Conservation (phyloP, 2,888 invertebrate genomes). For the Eristalinus aeneus region DNA sequence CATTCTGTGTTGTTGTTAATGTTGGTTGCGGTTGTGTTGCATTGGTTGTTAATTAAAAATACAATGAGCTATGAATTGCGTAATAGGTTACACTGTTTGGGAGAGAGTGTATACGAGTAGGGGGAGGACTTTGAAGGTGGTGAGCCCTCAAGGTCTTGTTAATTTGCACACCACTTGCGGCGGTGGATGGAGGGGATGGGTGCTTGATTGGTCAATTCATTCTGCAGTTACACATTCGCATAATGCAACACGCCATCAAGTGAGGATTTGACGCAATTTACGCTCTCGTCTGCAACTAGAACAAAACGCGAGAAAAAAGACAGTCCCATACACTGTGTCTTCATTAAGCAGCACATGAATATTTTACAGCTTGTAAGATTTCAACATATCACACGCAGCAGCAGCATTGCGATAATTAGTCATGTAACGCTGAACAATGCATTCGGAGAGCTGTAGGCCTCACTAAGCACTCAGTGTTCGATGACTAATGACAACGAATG, state of each 20-base stretch:
- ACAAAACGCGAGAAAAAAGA: too few species aligned
- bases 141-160: background rate
- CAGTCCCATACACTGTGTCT: background rate
- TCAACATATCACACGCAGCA: background rate
- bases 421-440: background rate
- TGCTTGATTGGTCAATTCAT: background rate
- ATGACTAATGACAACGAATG: background rate
- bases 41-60: slow-evolving; percentile 24
- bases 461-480: background rate
- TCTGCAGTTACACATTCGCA: background rate
- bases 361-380: background rate
- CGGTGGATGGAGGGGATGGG: background rate
- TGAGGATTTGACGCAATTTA: background rate
- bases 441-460: background rate
- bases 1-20: background rate
- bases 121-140: background rate
- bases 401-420: background rate
- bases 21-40: background rate
- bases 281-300: too few species aligned
- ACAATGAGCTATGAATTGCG: slow-evolving; percentile 18
- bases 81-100: background rate
- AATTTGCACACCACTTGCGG: background rate
- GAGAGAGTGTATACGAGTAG: background rate
- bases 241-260: background rate
- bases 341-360: background rate